These are phyloP conservation scores for Trichonephila inaurata DNA, from an alignment of 1,140 invertebrate species.

Conservation along the genomic window DNA sequence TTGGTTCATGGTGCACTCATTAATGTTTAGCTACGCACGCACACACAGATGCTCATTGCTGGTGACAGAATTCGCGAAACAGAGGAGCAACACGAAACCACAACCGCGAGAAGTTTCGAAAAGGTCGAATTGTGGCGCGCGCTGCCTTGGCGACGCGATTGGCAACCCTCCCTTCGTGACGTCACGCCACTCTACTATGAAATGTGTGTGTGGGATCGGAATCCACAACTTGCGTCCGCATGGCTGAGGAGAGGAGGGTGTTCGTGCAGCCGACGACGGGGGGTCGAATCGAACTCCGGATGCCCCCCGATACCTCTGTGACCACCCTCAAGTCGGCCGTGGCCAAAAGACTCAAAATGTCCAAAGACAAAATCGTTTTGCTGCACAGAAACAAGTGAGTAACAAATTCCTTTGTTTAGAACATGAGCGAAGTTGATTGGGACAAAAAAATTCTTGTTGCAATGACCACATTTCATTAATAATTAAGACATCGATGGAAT, in stretches of 20 bases:
- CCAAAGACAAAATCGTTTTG: conserved; percentile 94
- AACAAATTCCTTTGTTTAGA: neutral
- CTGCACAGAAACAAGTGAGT: conserved; percentile 93
- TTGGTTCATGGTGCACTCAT: no score
- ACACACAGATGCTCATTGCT: no score
- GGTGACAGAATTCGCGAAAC: no score
- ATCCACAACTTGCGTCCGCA: neutral
- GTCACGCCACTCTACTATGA: conserved; percentile 64
- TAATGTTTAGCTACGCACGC: no score
- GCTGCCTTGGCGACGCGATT: neutral
- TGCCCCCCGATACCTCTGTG: conserved; percentile 89
- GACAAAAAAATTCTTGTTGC: no score
- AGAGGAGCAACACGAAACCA: no score
- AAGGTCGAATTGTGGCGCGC: neutral
- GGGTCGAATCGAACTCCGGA: conserved; percentile 91
- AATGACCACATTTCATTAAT: no score
- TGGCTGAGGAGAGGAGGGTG: conserved; percentile 58
- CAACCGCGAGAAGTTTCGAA: no score
- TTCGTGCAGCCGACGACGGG: conserved; percentile 88
- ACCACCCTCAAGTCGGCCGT: conserved; percentile 94
- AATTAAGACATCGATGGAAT: no score
- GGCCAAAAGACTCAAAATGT: conserved; percentile 94
- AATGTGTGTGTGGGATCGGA: conserved; percentile 60
- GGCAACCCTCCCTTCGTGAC: conserved; percentile 47
- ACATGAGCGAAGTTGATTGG: no score